A percentile compares a stretch with the other conserved stretches of the same genome.
Conservation (phyloP, 2,797 vertebrate species). For the Tolypeutes matacus region DNA sequence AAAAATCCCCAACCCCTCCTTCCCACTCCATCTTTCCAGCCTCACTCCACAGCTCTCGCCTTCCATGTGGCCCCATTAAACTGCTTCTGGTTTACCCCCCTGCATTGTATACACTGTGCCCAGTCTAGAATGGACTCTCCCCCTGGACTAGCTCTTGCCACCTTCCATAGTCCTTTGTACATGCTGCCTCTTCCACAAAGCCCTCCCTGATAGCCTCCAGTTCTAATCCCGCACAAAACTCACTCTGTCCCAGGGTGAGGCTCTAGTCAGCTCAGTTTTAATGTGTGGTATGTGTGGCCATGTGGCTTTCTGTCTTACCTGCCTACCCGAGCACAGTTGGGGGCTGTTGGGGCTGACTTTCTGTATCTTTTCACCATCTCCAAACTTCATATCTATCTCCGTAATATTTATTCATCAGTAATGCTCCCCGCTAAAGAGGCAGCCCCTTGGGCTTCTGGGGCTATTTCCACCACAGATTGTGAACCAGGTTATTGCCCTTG, state of each 20-base stretch:
- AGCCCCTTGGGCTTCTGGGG: background rate
- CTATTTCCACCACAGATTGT: conserved; percentile 8
- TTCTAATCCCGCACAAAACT: background rate
- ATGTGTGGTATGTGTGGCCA: background rate
- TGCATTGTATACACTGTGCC: background rate
- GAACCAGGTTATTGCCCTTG: conserved; percentile 10
- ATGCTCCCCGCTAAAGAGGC: background rate
- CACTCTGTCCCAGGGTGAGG: background rate
- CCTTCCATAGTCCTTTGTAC: background rate
- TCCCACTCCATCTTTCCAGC: background rate
- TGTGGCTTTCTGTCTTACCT: background rate
- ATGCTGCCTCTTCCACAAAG: background rate
- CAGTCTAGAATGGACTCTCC: background rate
- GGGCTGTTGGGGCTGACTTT: background rate
- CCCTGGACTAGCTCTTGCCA: background rate
- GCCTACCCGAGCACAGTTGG: background rate
- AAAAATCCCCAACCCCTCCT: background rate
- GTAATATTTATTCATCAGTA: conserved; percentile 32
- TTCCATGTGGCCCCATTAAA: background rate
- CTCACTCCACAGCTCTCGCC: background rate
- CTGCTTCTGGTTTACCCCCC: background rate
- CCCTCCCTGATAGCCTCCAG: background rate
- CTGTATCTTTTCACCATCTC: background rate
- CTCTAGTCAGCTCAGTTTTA: background rate
- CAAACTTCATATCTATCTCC: background rate